These are phyloP conservation scores for Diabrotica virgifera DNA, from an alignment of 1,140 invertebrate species.

Conservation along the genomic window DNA sequence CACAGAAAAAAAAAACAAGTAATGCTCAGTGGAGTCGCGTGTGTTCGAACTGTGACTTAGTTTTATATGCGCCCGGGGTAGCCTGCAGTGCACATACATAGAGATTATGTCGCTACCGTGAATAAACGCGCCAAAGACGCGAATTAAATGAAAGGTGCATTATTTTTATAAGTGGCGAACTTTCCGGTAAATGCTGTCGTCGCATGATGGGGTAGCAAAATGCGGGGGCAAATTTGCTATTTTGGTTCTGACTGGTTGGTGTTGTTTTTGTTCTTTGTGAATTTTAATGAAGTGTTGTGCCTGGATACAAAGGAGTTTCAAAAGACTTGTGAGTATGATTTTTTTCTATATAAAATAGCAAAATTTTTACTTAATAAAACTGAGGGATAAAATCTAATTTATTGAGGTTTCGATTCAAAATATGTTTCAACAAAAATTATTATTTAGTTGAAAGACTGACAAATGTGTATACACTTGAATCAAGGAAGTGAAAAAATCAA, in stretches of 20 bases:
- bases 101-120: slow-evolving; percentile 7
- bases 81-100: not conserved
- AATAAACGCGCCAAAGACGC: too few relatives aligned
- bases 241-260: slow-evolving; percentile 8
- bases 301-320: slow-evolving; percentile 38
- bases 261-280: slow-evolving; percentile 20
- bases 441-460: too few relatives aligned
- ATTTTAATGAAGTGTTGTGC: slow-evolving; percentile 14
- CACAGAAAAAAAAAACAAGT: slow-evolving; percentile 17
- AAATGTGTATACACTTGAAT: too few relatives aligned
- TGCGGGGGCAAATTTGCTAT: slow-evolving; percentile 12
- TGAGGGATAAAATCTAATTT: too few relatives aligned
- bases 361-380: too few relatives aligned
- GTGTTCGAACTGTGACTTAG: slow-evolving; percentile 23
- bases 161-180: not conserved
- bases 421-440: too few relatives aligned
- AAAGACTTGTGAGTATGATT: slow-evolving; percentile 33
- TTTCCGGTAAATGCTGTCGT: not conserved
- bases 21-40: slow-evolving; percentile 17
- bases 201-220: slow-evolving; percentile 16
- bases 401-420: too few relatives aligned
- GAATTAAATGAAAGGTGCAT: too few relatives aligned
- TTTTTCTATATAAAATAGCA: too few relatives aligned
- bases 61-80: slow-evolving; percentile 30
- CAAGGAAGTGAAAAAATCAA: too few relatives aligned